Percentiles rank a stretch among this genome's conserved stretches.
These are phyloP conservation scores for Protaetia brevitarsis DNA, from an alignment of 1,140 invertebrate species.

Conservation along the genomic window DNA sequence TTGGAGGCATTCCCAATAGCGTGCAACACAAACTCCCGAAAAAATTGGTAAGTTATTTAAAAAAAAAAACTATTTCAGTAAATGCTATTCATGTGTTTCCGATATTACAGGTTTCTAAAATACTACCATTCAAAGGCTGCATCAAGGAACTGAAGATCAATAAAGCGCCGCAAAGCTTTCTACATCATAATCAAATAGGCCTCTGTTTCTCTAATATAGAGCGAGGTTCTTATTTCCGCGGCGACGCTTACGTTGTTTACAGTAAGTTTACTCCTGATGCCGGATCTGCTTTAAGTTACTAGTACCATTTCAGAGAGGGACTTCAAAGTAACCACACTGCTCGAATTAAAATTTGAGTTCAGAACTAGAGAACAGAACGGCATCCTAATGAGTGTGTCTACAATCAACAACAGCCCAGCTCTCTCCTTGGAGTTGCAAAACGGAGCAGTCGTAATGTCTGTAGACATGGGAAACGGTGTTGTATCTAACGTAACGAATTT, in stretches of 20 bases:
- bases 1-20: conserved; percentile 72
- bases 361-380: conserved; percentile 78
- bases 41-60: conserved; percentile 7
- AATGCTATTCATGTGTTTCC: conserved; percentile 28
- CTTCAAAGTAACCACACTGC: conserved; percentile 64
- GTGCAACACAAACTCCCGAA: conserved; percentile 49
- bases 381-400: conserved; percentile 71
- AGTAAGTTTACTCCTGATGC: conserved; percentile 55
- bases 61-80: not conserved
- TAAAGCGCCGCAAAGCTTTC: conserved; percentile 70
- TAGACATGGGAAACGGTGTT: conserved; percentile 64
- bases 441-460: conserved; percentile 72
- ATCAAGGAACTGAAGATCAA: conserved; percentile 74
- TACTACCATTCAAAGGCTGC: conserved; percentile 82
- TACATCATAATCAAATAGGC: conserved; percentile 69
- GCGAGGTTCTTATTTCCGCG: conserved; percentile 80
- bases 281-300: conserved; percentile 19
- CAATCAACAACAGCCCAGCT: conserved; percentile 59
- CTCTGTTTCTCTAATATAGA: conserved; percentile 86
- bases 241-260: conserved; percentile 77
- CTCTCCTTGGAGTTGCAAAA: conserved; percentile 74
- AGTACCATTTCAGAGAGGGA: conserved; percentile 59
- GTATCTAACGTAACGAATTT: conserved; percentile 58
- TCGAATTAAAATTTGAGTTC: conserved; percentile 79
- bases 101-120: conserved; percentile 24